Evolutionary conservation across 2,113 vertebrate species (phyloP).

Genomic region (Indicator maculatus): DNA sequence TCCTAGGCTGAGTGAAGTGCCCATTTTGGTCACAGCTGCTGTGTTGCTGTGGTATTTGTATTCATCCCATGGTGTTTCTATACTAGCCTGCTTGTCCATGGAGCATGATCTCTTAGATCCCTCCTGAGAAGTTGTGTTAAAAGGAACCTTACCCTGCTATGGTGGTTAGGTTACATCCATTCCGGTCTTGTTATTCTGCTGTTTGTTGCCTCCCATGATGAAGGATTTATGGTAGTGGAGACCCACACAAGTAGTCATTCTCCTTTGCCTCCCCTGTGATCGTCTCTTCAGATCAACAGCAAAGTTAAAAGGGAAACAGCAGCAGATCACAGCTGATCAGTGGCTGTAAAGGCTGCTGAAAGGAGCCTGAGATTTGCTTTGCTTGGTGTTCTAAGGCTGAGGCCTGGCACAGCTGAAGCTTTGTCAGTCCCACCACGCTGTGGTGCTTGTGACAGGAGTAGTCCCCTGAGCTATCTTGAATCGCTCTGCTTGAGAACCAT

Average conservation of each 20-base stretch:
- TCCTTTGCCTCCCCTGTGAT: not conserved
- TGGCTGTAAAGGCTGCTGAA: not conserved
- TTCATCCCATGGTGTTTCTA: not conserved
- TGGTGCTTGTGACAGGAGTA: not conserved
- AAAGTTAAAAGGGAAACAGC: not conserved
- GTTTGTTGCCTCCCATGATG: not conserved
- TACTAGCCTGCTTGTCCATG: not conserved
- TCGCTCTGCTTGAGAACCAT: not conserved
- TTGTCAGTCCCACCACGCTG: not conserved
- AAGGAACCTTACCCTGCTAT: not conserved
- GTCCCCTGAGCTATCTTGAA: not conserved
- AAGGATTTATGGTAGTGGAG: not conserved
- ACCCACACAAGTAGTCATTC: not conserved
- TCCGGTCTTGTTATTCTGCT: not conserved
- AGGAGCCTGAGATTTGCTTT: not conserved
- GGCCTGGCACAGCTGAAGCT: not conserved
- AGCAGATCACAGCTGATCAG: conserved; percentile 8
- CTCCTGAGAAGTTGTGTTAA: not conserved
- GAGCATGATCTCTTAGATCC: not conserved
- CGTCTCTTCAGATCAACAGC: not conserved
- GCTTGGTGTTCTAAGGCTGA: not conserved
- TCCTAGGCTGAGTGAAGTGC: not conserved
- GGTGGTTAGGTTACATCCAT: conserved; percentile 2
- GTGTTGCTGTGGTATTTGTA: not conserved
- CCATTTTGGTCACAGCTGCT: not conserved